These are phyloP conservation scores for Aphrophora alni DNA, from an alignment of 2,888 invertebrate species.

Conservation along the genomic window DNA sequence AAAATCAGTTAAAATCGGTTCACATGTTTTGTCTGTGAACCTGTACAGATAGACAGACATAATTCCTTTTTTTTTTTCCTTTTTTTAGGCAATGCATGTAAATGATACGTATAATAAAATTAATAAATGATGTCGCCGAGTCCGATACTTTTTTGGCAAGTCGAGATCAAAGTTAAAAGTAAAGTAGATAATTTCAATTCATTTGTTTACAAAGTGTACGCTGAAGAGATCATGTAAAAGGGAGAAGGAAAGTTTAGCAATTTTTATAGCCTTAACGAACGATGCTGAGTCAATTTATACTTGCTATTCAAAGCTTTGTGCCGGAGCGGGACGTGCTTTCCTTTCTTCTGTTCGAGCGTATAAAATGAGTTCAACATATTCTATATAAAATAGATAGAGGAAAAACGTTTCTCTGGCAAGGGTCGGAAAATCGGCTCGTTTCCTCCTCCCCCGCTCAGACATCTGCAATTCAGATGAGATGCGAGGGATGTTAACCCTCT, in stretches of 20 bases:
- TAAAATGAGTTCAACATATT: neutral
- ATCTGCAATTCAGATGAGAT: conserved; percentile 57
- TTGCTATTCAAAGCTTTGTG: neutral
- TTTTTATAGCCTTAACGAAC: conserved; percentile 3
- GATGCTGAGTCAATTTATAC: conserved; percentile 6
- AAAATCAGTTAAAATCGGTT: too few species aligned
- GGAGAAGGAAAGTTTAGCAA: too few species aligned
- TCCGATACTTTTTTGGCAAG: too few species aligned
- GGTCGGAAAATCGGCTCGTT: conserved; percentile 25
- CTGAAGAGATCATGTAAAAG: too few species aligned
- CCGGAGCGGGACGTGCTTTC: neutral
- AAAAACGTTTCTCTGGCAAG: conserved; percentile 44
- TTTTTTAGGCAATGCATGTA: too few species aligned
- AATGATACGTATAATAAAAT: too few species aligned
- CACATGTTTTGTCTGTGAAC: too few species aligned
- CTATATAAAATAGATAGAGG: neutral
- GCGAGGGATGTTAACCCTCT: neutral
- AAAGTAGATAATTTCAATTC: neutral
- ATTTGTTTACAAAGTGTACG: neutral
- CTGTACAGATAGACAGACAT: too few species aligned
- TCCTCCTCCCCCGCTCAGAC: too few species aligned
- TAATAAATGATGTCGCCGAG: too few species aligned
- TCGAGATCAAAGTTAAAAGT: too few species aligned
- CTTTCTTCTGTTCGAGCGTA: neutral
- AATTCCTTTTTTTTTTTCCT: too few species aligned